Evolutionary conservation across 2,113 vertebrate species (phyloP), one percentile per base, ranked within the genome.

Genomic region (Elgaria multicarinata): DNA sequence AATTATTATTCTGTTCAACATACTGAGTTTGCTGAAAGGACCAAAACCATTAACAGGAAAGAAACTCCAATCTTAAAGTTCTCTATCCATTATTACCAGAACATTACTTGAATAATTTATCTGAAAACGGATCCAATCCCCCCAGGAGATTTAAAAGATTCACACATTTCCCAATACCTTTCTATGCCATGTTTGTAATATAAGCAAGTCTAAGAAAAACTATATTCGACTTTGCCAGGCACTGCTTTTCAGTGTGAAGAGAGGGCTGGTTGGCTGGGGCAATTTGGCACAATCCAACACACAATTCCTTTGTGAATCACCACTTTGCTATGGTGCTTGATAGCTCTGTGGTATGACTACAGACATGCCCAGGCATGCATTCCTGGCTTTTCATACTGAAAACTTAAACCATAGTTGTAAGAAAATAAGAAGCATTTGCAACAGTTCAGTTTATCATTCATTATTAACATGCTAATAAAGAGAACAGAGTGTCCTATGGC

Each of bases 341-440:
- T 85, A 90, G 67, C 0, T 91, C 81, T 80, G 76, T 1, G 26
- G 91, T n/a, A 76, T 2, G 33, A 91, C 72, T 2, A 18, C 89
- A 36, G 89, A 92, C 92, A 95, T 94, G 95, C 88, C 93, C 77
- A 75, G 95, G 81, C 95, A 89, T 58, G 93, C 64, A 88, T 64
- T 22, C 66, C 85, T 80, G 90, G 90, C 92, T 88, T 90, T 67
- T 46, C 87, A 71, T 78, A 89, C 53, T 12, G 46, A 71, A 81
- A 84, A 66, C 66, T 24, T 89, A 85, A 84, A 67, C 42, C 42
- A 86, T 13, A 62, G 62, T 64, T 0, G 3, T 86, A 85, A 62
- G 55, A 79, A 74, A 78, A 39, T 53, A 71, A 82, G 26, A 66
- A 33, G n/a, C 55, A 78, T 62, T 28, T 84, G 67, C 67, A 81